Base-by-base conservation (phyloP, 1,140 invertebrate species). In the Kradibia gibbosae region DNA sequence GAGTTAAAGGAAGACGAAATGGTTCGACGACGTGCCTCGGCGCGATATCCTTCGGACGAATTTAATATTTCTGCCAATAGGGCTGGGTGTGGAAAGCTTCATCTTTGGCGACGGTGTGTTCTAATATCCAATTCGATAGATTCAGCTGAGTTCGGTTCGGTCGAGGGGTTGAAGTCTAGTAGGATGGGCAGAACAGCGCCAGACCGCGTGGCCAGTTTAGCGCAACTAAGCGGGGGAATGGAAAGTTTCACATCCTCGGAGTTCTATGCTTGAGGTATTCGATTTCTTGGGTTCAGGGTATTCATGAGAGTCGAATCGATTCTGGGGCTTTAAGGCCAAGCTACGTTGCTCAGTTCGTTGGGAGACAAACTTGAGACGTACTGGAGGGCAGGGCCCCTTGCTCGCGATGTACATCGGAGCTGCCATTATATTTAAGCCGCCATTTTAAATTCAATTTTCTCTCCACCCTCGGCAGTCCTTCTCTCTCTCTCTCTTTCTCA, bases 401-500 rank as follows among this genome's bases (percentile, higher is more conserved):
- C n/a, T 10, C 57, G 57, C n/a, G 20, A 7, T 28, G 50, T 28
- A 7, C 25, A 90, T 89, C 89, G 88, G 89, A 88, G 89, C 89
- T 90, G 89, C 89, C 89, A 91, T 91, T 90, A 91, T 90, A 91
- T 91, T 89, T 90, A 88, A 90, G 90, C 89, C 89, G 89, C 89
- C 90, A 91, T 91, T 90, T 91, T 91, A 90, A 91, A 90, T 91
- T 89, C 86, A 90, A 91, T 90, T 91, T 91, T 91, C 89, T 90
- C 88, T 36, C 34, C 88, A 90, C 90, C 89, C 89, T 89, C 90
- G 88, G 89, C 90, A 91, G 89, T 89, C 91, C 90, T 89, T 88
- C 91, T 89, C 89, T 88, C 87, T 90, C 88, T 90, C 88, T n/a
- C n/a, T 89, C 91, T 89, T 89, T 88, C 91, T 89, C 89, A 88